Evolutionary conservation across 2,113 vertebrate species (phyloP), one percentile per base, ranked within the genome.

Genomic region (Stomatorhinus ivindoensis): DNA sequence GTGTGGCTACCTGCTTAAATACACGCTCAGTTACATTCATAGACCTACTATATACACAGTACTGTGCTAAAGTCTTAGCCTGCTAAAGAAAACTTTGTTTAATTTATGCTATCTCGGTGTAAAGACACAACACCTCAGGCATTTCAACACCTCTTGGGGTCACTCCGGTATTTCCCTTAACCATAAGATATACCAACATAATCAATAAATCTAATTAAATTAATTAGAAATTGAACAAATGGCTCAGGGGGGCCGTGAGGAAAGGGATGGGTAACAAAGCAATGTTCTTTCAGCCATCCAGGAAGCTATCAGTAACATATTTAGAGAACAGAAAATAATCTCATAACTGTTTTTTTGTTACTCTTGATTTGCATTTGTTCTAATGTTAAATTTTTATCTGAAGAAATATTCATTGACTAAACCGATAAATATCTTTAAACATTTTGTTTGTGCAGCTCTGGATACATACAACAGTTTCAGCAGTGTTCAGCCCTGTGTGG

Each of bases 1-100:
- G 96, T 96, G 1, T 94, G 90, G 92, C 98, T 97, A 42, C 97
- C 98, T 99, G 92, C 89, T 24, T 39, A 53, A 42, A 55, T n/a
- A 83, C 35, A 21, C 42, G 1, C 44, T 46, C 42, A n/a, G 44
- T 65, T 8, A 73, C 46, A 44, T n/a, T 84, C n/a, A 88, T 11
- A n/a, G 21, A 31, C 19, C 15, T 69, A 13, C 10, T 9, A 31
- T 27, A 69, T 31, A 69, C 10, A 69, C n/a, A 31, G 10, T 13
- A 69, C 27, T 69, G 61, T 69, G 61, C 27, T 69, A 69, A 65
- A 65, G 61, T 69, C 27, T 13, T 13, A 69, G 61, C 3, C 61
- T 69, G 61, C 27, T 10, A 69, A 69, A 65, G 58, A 27, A 69
- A 69, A 31, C 11, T 11, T 27, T 9, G 55, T 58, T 58, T 65